Evolutionary conservation across 2,888 invertebrate genomes (phyloP), one percentile per base, ranked within the genome.

Genomic region (Lymantria monacha): DNA sequence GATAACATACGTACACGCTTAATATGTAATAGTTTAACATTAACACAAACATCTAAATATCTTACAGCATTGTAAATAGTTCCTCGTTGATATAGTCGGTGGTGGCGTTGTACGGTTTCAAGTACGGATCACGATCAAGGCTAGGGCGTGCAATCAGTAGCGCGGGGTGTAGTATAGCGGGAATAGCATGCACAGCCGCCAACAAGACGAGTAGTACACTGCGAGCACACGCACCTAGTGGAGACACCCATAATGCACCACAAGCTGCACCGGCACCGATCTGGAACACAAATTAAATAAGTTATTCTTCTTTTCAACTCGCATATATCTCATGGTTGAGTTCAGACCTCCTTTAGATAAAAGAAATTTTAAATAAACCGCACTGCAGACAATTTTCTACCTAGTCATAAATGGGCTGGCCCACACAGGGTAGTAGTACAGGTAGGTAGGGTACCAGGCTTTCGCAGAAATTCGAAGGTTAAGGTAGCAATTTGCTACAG

Each of bases 211-310:
- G 70, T 55, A 87, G 57, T 45, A 55, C 57, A 30, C 74, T 71
- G 45, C 91, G 85, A 51, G 72, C 69, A 33, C 74, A 66, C 9
- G 81, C 81, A 13, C 85, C 70, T 56, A 87, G 64, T 15, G 89
- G 88, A 0, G 83, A 77, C 63, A 87, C 81, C 84, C 87, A 87
- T 55, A 91, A 63, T 38, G 82, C 83, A 33, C 84, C 85, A 60
- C 87, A 87, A 7, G 84, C 75, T 2, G 79, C 81, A 1, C 81
- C 87, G 9, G 81, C 83, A 9, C 83, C 87, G 62, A 89, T 70
- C 90, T 90, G 53, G 12, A 3, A 43, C 9, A 8, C 22, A 33
- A 14, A 37, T 30, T n/a, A 12, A 22, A 22, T 22, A 22, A 22
- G 5, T 44, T 14, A 2, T 22, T 22, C 22, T 22, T 22, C 22